Base-by-base conservation (phyloP, 1,140 invertebrate species). In the Eriocheir sinensis region DNA sequence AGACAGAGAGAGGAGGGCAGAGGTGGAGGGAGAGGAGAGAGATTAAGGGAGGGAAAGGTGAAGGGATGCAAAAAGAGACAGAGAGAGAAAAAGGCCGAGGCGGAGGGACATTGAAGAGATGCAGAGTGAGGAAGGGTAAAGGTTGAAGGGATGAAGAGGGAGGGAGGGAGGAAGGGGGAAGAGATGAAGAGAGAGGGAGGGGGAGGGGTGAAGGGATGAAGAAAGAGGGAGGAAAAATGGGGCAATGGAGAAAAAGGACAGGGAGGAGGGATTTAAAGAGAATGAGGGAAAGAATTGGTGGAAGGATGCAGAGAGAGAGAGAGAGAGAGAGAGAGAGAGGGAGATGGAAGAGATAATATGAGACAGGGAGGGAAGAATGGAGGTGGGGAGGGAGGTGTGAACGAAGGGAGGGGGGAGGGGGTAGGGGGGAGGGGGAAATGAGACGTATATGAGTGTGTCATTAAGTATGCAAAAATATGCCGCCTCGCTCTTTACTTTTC, bases 11-110 rank as follows among this genome's bases (percentile, higher is more conserved):
- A 15, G 60, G n/a, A n/a, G n/a, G 60, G 60, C 60, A 72, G 60
- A 72, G 60, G n/a, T 15, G 12, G 60, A 72, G 12, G 60, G 60
- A n/a, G 60, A 72, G 60, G 60, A 72, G 60, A 72, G 60, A 72
- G n/a, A 72, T 15, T 72, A n/a, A 72, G 60, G 12, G 60, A 72
- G 60, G 12, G 60, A 72, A 15, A 72, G 60, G n/a, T 72, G 12
- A n/a, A 72, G 60, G n/a, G 60, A 72, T 72, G 60, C n/a, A 15
- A n/a, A 72, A n/a, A 72, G 60, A 72, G 60, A 72, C 12, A 72
- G 60, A 72, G 60, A 72, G 60, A 72, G 60, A 72, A n/a, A 72
- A n/a, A 72, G 60, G n/a, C n/a, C n/a, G 60, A 72, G 60, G n/a
- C 12, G n/a, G 60, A 72, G 60, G 12, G 12, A 72, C 12, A 15